Percentiles rank a stretch among this genome's conserved stretches.
phyloP scores from a whole-genome alignment of 2,888 invertebrate species.

The Patella pellucida region DNA sequence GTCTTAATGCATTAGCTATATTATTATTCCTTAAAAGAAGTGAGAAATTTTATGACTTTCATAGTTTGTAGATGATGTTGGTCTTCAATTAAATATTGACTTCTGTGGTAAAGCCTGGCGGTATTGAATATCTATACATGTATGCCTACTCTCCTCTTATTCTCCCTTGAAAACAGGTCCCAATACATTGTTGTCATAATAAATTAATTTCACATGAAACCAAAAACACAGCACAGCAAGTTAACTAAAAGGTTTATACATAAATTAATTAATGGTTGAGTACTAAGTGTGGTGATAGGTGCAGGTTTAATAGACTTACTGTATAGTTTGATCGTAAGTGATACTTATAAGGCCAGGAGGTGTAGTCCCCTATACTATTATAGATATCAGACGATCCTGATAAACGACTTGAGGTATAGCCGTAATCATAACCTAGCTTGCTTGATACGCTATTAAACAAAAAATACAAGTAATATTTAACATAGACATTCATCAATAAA shows the following conservation, averaged over 20 bases:
- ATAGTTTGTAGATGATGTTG: too few species aligned
- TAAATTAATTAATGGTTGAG: background rate
- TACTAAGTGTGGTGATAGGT: background rate
- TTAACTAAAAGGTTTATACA: conserved; percentile 14
- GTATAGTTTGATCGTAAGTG: conserved; percentile 54
- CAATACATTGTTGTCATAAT: too few species aligned
- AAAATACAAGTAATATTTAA: background rate
- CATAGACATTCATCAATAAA: background rate
- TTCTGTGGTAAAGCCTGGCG: too few species aligned
- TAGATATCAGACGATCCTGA: conserved; percentile 39
- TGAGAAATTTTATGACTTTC: too few species aligned
- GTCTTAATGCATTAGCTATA: too few species aligned
- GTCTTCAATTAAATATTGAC: too few species aligned
- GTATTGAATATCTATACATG: too few species aligned
- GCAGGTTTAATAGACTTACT: conserved; percentile 41
- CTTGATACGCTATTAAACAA: background rate
- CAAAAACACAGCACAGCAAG: conserved; percentile 11
- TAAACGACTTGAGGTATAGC: conserved; percentile 19
- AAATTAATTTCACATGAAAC: background rate
- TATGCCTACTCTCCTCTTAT: too few species aligned
- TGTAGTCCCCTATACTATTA: conserved; percentile 38
- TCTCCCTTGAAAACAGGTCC: too few species aligned
- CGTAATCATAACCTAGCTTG: conserved; percentile 7
- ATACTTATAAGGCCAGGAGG: conserved; percentile 64
- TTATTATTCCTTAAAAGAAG: too few species aligned